phyloP scores from a whole-genome alignment of 2,797 vertebrate genomes.

The Micromesistius poutassou region DNA sequence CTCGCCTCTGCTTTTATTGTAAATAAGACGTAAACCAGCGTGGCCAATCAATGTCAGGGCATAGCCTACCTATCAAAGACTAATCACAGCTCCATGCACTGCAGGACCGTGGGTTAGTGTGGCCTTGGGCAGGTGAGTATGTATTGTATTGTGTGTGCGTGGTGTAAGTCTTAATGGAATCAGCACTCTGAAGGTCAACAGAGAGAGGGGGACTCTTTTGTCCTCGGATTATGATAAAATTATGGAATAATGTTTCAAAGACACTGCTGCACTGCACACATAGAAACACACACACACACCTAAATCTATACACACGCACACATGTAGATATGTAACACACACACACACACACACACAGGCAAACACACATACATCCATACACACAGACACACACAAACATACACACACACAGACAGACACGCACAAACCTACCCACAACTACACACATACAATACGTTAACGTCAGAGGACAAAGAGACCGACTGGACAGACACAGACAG shows the following conservation, averaged over 20 bases:
- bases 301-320: slow-evolving; percentile 5
- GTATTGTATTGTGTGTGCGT: slow-evolving; percentile 1
- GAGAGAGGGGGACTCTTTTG: slow-evolving; percentile 45
- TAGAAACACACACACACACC: slow-evolving; percentile 24
- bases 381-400: slow-evolving; percentile 19
- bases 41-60: slow-evolving; percentile 36
- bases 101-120: slow-evolving; percentile 22
- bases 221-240: slow-evolving; percentile 66
- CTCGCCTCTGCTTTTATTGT: slow-evolving; percentile 18
- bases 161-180: slow-evolving; percentile 69
- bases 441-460: slow-evolving; percentile 23
- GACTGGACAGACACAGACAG: slow-evolving; percentile 27
- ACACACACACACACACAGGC: background rate
- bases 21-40: slow-evolving; percentile 65
- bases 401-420: slow-evolving; percentile 23
- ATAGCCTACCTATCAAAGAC: slow-evolving; percentile 56
- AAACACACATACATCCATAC: no score
- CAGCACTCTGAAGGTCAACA: slow-evolving; percentile 65
- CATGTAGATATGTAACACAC: slow-evolving; percentile 10
- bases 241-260: slow-evolving; percentile 70
- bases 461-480: slow-evolving; percentile 11
- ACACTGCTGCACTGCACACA: slow-evolving; percentile 19
- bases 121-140: slow-evolving; percentile 15
- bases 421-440: slow-evolving; percentile 18
- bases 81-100: slow-evolving; percentile 28